Evolutionary conservation across 2,797 vertebrate genomes (phyloP).

Genomic region (Acridotheres tristis): DNA sequence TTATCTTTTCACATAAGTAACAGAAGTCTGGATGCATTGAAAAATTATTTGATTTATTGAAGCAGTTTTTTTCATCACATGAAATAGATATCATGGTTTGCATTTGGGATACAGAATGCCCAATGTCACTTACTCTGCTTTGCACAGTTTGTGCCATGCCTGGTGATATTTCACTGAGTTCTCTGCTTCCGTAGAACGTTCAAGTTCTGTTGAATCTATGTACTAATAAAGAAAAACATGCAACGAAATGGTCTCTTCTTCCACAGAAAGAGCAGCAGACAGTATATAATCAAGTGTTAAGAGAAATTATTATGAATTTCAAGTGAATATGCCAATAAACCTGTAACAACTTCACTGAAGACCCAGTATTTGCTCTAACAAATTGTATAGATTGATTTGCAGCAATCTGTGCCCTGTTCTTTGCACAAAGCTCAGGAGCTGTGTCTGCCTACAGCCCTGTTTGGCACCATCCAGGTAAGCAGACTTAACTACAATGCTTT

Average conservation of each 20-base stretch:
- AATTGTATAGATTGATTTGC: background rate
- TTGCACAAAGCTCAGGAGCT: background rate
- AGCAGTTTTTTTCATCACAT: background rate
- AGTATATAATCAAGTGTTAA: background rate
- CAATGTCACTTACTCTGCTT: conserved; percentile 76
- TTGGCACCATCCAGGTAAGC: background rate
- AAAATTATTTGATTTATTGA: background rate
- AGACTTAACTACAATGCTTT: background rate
- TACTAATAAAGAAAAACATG: conserved; percentile 65
- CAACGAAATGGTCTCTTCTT: background rate
- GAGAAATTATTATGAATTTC: background rate
- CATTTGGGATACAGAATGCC: background rate
- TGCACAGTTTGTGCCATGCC: conserved; percentile 83
- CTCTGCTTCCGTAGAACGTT: conserved; percentile 67
- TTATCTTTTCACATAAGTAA: background rate
- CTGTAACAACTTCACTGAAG: background rate
- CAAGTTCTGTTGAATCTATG: conserved; percentile 81
- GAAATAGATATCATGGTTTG: background rate
- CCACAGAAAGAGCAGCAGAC: background rate
- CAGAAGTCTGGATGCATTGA: background rate
- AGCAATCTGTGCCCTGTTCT: background rate
- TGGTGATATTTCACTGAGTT: conserved; percentile 81
- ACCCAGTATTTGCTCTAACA: background rate
- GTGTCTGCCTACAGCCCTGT: background rate
- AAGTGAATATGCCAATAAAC: background rate